Percentiles rank a stretch among this genome's conserved stretches.
Evolutionary conservation across 2,888 invertebrate species (phyloP).

Genomic region (Boloria selene): DNA sequence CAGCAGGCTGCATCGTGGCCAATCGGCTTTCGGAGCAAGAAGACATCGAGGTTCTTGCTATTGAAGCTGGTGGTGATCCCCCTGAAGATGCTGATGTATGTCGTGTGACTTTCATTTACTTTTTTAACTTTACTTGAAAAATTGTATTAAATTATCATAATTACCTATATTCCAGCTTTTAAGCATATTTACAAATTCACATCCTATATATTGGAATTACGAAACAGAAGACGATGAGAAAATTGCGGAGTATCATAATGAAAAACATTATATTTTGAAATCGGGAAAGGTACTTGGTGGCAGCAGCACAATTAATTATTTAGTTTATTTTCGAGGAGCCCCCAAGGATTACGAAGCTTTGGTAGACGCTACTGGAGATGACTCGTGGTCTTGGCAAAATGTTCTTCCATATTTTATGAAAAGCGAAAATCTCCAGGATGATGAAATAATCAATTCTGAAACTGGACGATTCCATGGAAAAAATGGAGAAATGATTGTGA

Average conservation of each 20-base stretch:
- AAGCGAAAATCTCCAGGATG: conserved; percentile 61
- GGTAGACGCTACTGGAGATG: conserved; percentile 67
- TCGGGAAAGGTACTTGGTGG: conserved; percentile 84
- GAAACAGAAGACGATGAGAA: conserved; percentile 49
- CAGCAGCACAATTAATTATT: conserved; percentile 74
- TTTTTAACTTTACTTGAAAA: too few relatives aligned
- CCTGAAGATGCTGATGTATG: conserved; percentile 48
- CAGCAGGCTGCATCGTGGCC: conserved; percentile 49
- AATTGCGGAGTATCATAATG: conserved; percentile 63
- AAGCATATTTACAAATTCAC: conserved; percentile 20
- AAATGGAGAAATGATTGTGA: conserved; percentile 64
- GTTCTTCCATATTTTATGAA: conserved; percentile 73
- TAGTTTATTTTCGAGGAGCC: conserved; percentile 77
- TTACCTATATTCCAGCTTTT: conserved; percentile 16
- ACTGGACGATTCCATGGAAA: conserved; percentile 54
- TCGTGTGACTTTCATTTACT: too few relatives aligned
- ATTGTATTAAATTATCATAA: background rate
- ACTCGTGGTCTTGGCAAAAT: conserved; percentile 77
- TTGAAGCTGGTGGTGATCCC: conserved; percentile 52
- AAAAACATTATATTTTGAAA: conserved; percentile 52
- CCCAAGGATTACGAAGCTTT: conserved; percentile 72
- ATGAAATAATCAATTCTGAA: conserved; percentile 37
- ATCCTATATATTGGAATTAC: conserved; percentile 33
- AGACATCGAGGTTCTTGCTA: conserved; percentile 40
- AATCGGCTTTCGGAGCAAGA: conserved; percentile 45